A percentile compares a stretch with the other conserved stretches of the same genome.
phyloP scores from a whole-genome alignment of 2,113 vertebrate genomes.

The Eleginops maclovinus region DNA sequence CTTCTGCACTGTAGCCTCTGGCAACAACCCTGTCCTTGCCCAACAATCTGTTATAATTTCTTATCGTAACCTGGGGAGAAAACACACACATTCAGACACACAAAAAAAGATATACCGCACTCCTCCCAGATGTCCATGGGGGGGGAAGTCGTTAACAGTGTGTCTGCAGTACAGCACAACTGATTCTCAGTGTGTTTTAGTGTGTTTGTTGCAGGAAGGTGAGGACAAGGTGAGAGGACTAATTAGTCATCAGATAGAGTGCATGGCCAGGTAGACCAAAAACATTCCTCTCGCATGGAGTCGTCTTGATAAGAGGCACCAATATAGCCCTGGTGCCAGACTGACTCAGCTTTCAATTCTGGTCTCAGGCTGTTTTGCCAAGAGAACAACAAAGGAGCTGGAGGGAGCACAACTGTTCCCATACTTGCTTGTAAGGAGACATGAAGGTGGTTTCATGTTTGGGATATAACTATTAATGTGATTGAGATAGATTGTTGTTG shows the following conservation, averaged over 20 bases:
- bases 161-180: conserved; percentile 22
- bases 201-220: conserved; percentile 34
- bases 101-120: conserved; percentile 9
- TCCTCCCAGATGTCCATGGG: conserved; percentile 38
- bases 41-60: conserved; percentile 26
- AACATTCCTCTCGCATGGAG: conserved; percentile 42
- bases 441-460: conserved; percentile 54
- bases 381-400: conserved; percentile 56
- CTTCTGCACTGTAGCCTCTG: conserved; percentile 23
- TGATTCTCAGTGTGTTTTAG: not conserved
- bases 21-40: conserved; percentile 15
- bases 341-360: conserved; percentile 64
- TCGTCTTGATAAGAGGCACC: conserved; percentile 53
- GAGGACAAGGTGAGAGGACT: conserved; percentile 51
- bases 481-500: conserved; percentile 54
- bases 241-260: conserved; percentile 50
- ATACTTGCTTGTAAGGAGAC: conserved; percentile 32
- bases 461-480: conserved; percentile 38
- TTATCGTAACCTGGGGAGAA: conserved; percentile 25
- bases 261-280: conserved; percentile 57
- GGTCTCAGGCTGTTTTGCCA: conserved; percentile 47
- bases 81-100: conserved; percentile 36
- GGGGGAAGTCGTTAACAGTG: conserved; percentile 38
- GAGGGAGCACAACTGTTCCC: conserved; percentile 27
- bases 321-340: conserved; percentile 45